These are phyloP conservation scores for Actinemys pallida DNA, from an alignment of 2,113 vertebrate species.

Conservation along the genomic window DNA sequence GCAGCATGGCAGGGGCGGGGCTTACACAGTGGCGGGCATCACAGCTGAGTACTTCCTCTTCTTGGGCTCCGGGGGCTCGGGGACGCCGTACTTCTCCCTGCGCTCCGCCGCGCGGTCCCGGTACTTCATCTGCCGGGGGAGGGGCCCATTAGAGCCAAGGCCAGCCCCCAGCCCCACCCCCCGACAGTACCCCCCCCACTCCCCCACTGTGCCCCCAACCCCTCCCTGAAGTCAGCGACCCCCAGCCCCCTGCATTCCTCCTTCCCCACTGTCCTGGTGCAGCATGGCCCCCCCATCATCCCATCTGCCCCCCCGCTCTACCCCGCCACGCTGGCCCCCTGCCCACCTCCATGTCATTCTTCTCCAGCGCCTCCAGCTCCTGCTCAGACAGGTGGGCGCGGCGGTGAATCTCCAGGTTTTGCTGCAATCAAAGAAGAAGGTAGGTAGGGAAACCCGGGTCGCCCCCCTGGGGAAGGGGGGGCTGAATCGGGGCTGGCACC, in stretches of 20 bases:
- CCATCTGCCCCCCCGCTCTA: no score
- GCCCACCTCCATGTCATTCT: conserved; percentile 82
- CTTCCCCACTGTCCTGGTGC: neutral
- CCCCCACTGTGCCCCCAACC: neutral
- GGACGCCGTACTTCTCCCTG: conserved; percentile 75
- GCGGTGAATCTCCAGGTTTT: conserved; percentile 91
- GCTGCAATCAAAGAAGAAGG: conserved; percentile 69
- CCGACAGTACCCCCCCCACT: no score
- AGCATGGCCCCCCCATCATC: no score
- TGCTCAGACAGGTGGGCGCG: conserved; percentile 76
- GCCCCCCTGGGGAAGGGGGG: no score
- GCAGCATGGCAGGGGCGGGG: fast-evolving
- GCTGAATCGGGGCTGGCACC: neutral
- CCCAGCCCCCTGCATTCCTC: no score
- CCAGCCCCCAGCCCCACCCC: no score
- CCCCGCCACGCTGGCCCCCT: no score
- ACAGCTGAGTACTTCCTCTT: conserved; percentile 83
- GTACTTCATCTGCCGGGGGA: conserved; percentile 69
- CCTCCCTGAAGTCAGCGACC: neutral
- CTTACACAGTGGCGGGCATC: conserved; percentile 70
- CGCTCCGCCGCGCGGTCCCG: conserved; percentile 80
- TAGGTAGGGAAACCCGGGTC: neutral
- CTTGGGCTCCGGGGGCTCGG: conserved; percentile 84
- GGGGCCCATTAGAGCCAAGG: neutral
- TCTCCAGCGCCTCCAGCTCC: conserved; percentile 79